Percentiles rank a stretch among this genome's conserved stretches.
Conservation (phyloP, 2,113 vertebrate genomes). For the Paraplagusia blochii region DNA sequence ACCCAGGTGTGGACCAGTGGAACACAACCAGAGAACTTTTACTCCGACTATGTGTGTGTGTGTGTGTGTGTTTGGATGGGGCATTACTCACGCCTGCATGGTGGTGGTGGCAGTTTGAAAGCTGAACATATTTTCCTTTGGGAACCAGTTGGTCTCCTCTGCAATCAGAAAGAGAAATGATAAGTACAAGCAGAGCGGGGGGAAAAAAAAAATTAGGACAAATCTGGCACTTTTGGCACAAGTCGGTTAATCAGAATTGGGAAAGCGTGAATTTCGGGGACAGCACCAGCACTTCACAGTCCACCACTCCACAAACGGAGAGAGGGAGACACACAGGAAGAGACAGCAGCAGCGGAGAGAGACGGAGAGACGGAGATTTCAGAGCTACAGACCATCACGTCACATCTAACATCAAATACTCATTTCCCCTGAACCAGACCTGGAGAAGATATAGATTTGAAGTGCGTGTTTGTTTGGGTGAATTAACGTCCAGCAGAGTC, state of each 20-base stretch:
- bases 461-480: background rate
- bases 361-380: conserved; percentile 62
- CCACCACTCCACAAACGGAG: conserved; percentile 71
- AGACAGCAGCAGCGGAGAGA: conserved; percentile 59
- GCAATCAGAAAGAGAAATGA: conserved; percentile 52
- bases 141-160: conserved; percentile 97
- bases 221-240: background rate
- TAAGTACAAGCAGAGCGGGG: conserved; percentile 6
- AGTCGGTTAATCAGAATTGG: conserved; percentile 20
- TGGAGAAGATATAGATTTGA: conserved; percentile 54
- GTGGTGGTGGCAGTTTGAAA: conserved; percentile 97
- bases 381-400: conserved; percentile 70
- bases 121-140: conserved; percentile 95
- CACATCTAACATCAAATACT: conserved; percentile 67
- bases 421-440: conserved; percentile 28
- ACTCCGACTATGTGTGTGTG: too few relatives aligned
- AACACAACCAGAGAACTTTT: too few relatives aligned
- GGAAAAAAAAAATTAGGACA: background rate
- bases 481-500: background rate
- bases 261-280: conserved; percentile 48
- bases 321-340: conserved; percentile 71
- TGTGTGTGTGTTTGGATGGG: background rate
- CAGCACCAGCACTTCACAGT: conserved; percentile 61
- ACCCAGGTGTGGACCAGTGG: background rate
- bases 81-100: conserved; percentile 95